Evolutionary conservation across 2,888 invertebrate species (phyloP).

Genomic region (Anorthoa munda): DNA sequence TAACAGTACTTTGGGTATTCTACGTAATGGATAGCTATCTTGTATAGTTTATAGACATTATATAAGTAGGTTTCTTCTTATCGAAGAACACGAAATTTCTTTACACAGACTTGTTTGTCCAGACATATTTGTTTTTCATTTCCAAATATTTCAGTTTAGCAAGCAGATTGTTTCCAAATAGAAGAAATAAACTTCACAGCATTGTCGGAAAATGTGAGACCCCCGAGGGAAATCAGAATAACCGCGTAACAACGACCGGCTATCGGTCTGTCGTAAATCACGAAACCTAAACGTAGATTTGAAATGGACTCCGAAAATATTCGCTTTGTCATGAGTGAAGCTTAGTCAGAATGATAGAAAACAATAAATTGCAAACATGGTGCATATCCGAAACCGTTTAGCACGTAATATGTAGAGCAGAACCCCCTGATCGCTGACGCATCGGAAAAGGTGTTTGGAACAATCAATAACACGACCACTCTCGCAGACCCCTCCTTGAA

Average conservation of each 20-base stretch:
- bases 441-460: conserved; percentile 86
- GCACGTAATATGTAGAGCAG: conserved; percentile 84
- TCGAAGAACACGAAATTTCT: background rate
- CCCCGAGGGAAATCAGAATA: conserved; percentile 61
- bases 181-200: conserved; percentile 54
- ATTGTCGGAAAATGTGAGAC: conserved; percentile 44
- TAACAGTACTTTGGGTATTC: conserved; percentile 54
- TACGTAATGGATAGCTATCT: conserved; percentile 33
- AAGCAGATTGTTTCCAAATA: conserved; percentile 56
- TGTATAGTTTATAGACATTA: conserved; percentile 21
- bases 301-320: conserved; percentile 49
- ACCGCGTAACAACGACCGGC: conserved; percentile 50
- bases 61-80: background rate
- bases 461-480: conserved; percentile 86
- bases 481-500: conserved; percentile 76
- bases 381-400: conserved; percentile 82
- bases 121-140: conserved; percentile 23
- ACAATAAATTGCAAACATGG: conserved; percentile 77
- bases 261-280: conserved; percentile 56
- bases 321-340: conserved; percentile 31
- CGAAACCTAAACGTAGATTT: conserved; percentile 48
- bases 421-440: conserved; percentile 84
- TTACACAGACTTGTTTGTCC: conserved; percentile 2
- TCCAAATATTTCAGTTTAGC: conserved; percentile 39
- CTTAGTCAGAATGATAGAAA: conserved; percentile 53